Base-by-base conservation (phyloP, 2,888 invertebrate genomes). In the Leptothorax acervorum region DNA sequence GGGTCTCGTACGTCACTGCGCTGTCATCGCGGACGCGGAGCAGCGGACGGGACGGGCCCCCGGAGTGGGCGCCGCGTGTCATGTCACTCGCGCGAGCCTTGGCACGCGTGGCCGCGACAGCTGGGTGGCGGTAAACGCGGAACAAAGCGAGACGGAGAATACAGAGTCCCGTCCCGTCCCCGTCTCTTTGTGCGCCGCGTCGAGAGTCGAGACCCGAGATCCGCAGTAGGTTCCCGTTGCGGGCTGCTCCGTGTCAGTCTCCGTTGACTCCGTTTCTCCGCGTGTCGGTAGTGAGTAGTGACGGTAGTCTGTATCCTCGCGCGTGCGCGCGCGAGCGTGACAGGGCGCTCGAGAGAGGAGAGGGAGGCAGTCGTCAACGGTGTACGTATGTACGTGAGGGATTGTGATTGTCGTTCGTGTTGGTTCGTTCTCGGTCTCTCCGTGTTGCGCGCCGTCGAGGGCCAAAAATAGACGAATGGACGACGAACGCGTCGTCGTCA, bases 401-500 rank as follows among this genome's bases (percentile, higher is more conserved):
- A 62, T 62, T 70, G 85, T 65, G 23, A 23, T 23, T 23, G 23
- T 23, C 23, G 23, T 23, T 23, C 39, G 31, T 28, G 8, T 15
- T 12, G 39, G 42, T 53, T 28, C 57, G 57, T 48, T n/a, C 48
- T 53, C 48, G 12, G 82, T 86, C 42, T 31, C 68, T 68, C 15
- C 31, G 78, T 63, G 62, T 60, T 48, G 35, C 35, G 35, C 35
- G 42, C 65, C 51, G 51, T 87, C 85, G 78, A 23, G 48, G 23
- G 85, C 88, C 89, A 90, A 92, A 93, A 93, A 93, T 93, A 93
- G 93, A 93, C 90, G 88, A 91, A 91, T 87, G 88, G 75, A 86
- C 87, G 86, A 88, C 84, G 86, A 88, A 82, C 87, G 88, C 88
- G 88, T 85, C 81, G 86, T 84, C 87, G 81, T 82, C 85, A 83